Conservation (phyloP, 2,113 vertebrate species). For the Gadus chalcogrammus region DNA sequence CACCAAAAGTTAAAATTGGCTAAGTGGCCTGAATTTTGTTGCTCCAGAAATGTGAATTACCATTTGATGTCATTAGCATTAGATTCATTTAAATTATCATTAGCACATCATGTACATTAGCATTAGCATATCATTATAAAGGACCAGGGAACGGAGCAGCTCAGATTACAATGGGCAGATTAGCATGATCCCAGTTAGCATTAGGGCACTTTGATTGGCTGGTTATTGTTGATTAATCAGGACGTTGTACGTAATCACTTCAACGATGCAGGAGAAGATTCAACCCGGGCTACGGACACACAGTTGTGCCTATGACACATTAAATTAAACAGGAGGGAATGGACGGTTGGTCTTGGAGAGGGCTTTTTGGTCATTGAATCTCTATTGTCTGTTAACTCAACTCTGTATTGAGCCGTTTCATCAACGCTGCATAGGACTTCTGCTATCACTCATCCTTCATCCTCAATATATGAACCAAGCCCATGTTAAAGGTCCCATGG, state of each 20-base stretch:
- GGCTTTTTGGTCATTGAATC: no score
- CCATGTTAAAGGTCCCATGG: no score
- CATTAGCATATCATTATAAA: background rate
- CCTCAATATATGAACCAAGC: no score
- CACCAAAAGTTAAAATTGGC: no score
- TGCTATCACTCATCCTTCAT: no score
- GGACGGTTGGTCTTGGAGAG: constrained; percentile 44
- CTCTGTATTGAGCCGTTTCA: background rate
- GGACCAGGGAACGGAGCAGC: constrained; percentile 15
- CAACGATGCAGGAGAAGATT: constrained; percentile 11
- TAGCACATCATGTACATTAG: no score
- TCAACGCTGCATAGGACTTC: background rate
- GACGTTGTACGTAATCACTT: constrained; percentile 19
- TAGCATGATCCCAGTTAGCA: constrained; percentile 26
- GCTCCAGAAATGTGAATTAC: no score
- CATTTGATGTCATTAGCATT: no score
- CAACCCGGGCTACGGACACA: constrained; percentile 26
- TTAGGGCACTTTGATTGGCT: constrained; percentile 12
- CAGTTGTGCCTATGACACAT: constrained; percentile 33
- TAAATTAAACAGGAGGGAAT: constrained; percentile 47
- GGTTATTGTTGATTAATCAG: constrained; percentile 27
- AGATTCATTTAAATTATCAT: no score
- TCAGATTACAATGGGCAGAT: constrained; percentile 43
- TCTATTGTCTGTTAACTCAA: no score
- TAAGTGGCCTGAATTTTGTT: no score